Base-by-base conservation (phyloP, 2,113 vertebrate species). In the Elaphurus davidianus region DNA sequence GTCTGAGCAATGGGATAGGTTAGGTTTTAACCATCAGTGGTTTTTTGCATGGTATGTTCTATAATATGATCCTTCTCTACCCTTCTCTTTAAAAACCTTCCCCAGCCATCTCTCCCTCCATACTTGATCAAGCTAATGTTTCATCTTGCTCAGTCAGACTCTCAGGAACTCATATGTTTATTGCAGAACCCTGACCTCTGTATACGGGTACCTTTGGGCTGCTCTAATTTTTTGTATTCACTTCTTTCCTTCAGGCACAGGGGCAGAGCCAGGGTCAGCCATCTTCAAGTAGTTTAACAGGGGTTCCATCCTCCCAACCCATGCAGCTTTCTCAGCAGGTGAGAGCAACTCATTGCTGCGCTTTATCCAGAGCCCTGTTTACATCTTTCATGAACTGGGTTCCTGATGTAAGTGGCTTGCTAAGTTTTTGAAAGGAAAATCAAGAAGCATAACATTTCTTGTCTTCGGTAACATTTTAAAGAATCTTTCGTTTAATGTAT, bases 201-300 rank as follows among this genome's bases (percentile, higher is more conserved):
- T 88, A 0, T 92, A 47, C 15, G 25, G 54, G n/a, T 15, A 33
- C 4, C 87, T 79, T 96, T 62, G 81, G 23, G 21, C 33, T 95
- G 84, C 28, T 91, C 97, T 99, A 50, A 99, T 98, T 97, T 97
- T 0, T 90, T 13, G 1, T 90, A 9, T 87, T 95, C 74, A 52
- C 59, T 97, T 97, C 36, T 67, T 59, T 45, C 45, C 96, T 98
- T 59, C 90, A 99, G 98, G 98, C 98, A 87, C 99, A 99, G 95
- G 98, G 98, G 67, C 99, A 98, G 98, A 99, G 98, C 85, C 99
- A 99, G 98, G 98, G 98, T n/a, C 99, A 99, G 59, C 97, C 98
- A 92, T 55, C 98, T 16, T 98, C 99, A 78, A 98, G 98, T 95
- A 98, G 67, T 88, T 96, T 98, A 85, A 96, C 98, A 0, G 96